phyloP scores from a whole-genome alignment of 1,140 invertebrate species.

The Zaprionus tsacasi region DNA sequence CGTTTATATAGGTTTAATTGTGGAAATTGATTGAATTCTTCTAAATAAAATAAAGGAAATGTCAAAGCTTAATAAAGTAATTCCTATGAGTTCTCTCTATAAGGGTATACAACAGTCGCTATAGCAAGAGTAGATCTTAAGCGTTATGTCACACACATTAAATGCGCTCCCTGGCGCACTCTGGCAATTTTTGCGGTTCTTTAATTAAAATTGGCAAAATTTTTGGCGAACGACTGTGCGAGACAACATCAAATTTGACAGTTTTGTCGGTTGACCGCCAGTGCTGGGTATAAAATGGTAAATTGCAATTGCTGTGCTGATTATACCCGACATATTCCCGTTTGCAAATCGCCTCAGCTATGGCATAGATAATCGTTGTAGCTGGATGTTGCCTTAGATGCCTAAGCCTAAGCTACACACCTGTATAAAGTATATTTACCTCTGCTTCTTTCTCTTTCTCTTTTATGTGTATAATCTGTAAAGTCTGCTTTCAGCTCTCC shows the following conservation, averaged over 20 bases:
- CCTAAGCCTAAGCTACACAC: conserved; percentile 12
- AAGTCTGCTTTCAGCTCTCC: not conserved
- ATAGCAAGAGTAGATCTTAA: not conserved
- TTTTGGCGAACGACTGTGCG: conserved; percentile 49
- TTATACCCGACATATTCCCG: conserved; percentile 19
- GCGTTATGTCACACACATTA: conserved; percentile 39
- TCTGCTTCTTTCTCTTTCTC: not conserved
- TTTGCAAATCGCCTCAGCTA: not conserved
- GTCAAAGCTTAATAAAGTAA: no score
- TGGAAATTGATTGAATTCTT: no score
- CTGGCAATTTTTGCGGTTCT: conserved; percentile 28
- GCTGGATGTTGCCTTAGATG: not conserved
- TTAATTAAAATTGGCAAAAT: conserved; percentile 41
- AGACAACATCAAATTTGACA: conserved; percentile 63
- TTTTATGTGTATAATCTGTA: conserved; percentile 4
- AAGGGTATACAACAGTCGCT: not conserved
- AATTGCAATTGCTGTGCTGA: conserved; percentile 38
- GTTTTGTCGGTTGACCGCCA: conserved; percentile 63
- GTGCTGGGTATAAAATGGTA: conserved; percentile 59
- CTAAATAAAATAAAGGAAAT: no score
- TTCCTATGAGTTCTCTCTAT: not conserved
- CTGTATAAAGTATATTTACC: conserved; percentile 7
- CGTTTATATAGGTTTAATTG: no score
- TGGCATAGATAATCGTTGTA: conserved; percentile 8
- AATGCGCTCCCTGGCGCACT: conserved; percentile 37